Base-by-base conservation (phyloP, 2,888 invertebrate species). In the Thereva unica region DNA sequence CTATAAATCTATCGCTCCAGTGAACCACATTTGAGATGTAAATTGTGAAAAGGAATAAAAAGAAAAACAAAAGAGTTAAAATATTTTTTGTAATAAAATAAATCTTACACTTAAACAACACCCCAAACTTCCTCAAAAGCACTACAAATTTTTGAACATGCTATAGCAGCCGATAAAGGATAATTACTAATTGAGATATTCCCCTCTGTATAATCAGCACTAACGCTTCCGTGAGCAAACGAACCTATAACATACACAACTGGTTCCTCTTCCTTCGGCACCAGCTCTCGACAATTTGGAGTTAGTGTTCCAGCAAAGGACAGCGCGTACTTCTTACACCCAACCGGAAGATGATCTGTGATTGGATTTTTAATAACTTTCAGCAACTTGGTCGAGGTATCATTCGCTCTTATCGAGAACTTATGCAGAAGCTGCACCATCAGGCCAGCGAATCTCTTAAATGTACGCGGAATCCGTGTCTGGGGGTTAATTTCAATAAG, bases 361-460 rank as follows among this genome's bases (percentile, higher is more conserved):
- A 99, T 85, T 0, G 99, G 99, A 82, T 99, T 99, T 79, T 96
- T 97, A 56, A 99, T 96, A 4, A 96, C 95, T 85, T 96, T 95
- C 72, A 99, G 82, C 53, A 99, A 80, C 78, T 95, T 95, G 81
- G 91, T 89, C 0, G 93, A 89, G 0, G 92, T 91, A 77, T 95
- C 93, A 63, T 92, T 89, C 42, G 98, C 95, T 76, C 95, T 85
- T 47, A 99, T 93, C 64, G 91, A 88, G 78, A 95, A 92, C 79
- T 97, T 97, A 78, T 97, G 97, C 59, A 99, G 85, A 42, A 99
- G 84, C 85, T 99, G 98, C 59, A 99, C 98, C 91, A 98, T 97
- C 52, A 98, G 82, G 8, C 97, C 97, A 73, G 95, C 94, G 84
- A 98, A 98, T 78, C 97, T 85, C 78, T 97, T 97, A 78, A 95